A percentile compares a stretch with the other conserved stretches of the same genome.
Evolutionary conservation across 1,140 invertebrate species (phyloP).

Genomic region (Chironomus tepperi): DNA sequence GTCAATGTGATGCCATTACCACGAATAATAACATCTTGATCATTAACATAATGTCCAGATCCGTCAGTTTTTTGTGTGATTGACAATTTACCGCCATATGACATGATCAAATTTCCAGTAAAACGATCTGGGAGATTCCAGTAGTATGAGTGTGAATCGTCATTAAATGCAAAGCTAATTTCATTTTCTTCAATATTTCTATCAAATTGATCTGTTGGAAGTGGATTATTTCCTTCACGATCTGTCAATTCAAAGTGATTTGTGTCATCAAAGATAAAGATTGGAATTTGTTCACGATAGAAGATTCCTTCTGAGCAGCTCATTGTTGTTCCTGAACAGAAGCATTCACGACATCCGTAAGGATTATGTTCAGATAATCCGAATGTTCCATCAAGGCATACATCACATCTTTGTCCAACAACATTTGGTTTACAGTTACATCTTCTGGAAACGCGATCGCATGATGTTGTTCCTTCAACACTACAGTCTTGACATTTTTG

Average conservation of each 20-base stretch:
- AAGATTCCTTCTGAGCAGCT: slow-evolving; percentile 54
- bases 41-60: slow-evolving; percentile 47
- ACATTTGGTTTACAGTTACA: slow-evolving; percentile 69
- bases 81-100: slow-evolving; percentile 78
- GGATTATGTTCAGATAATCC: slow-evolving; percentile 63
- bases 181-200: slow-evolving; percentile 30
- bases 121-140: slow-evolving; percentile 47
- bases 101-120: slow-evolving; percentile 73
- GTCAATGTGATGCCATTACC: slow-evolving; percentile 61
- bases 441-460: slow-evolving; percentile 43
- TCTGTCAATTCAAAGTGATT: slow-evolving; percentile 57
- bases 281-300: slow-evolving; percentile 58
- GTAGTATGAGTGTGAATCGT: slow-evolving; percentile 34
- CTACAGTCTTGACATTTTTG: slow-evolving; percentile 48
- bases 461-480: slow-evolving; percentile 46
- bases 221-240: slow-evolving; percentile 38
- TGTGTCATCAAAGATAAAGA: slow-evolving; percentile 46
- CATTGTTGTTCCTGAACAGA: slow-evolving; percentile 77
- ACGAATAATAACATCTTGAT: slow-evolving; percentile 70
- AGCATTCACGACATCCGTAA: slow-evolving; percentile 81
- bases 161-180: slow-evolving; percentile 31
- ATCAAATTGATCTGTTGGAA: slow-evolving; percentile 28
- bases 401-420: slow-evolving; percentile 64
- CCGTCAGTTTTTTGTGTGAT: slow-evolving; percentile 58
- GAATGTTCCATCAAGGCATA: slow-evolving; percentile 75